A percentile compares a stretch with the other conserved stretches of the same genome.
These are phyloP conservation scores for Phthorimaea operculella DNA, from an alignment of 1,140 invertebrate species.

Conservation along the genomic window DNA sequence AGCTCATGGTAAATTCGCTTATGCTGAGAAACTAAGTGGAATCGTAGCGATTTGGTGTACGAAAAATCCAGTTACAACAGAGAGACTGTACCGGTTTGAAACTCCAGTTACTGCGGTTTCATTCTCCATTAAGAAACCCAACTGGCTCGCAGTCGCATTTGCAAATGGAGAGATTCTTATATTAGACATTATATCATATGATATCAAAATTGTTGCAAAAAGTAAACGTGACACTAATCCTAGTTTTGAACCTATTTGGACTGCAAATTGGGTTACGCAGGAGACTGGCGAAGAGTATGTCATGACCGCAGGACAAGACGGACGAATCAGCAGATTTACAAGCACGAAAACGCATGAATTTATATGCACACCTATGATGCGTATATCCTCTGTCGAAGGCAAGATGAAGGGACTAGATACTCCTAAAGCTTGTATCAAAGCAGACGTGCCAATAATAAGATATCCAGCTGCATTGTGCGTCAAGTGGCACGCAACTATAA, in stretches of 20 bases:
- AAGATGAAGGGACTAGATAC: conserved; percentile 70
- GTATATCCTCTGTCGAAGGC: conserved; percentile 71
- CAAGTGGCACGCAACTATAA: conserved; percentile 73
- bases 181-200: conserved; percentile 72
- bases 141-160: conserved; percentile 82
- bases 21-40: conserved; percentile 67
- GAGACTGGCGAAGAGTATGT: conserved; percentile 60
- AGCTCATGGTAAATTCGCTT: conserved; percentile 75
- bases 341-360: conserved; percentile 68
- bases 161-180: conserved; percentile 82
- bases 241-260: conserved; percentile 75
- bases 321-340: conserved; percentile 68
- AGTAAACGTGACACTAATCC: conserved; percentile 68
- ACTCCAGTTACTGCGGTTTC: conserved; percentile 78
- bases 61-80: conserved; percentile 88
- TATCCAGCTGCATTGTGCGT: conserved; percentile 72
- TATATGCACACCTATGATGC: conserved; percentile 70
- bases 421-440: conserved; percentile 53
- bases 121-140: conserved; percentile 76
- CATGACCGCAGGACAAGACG: conserved; percentile 70
- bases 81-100: conserved; percentile 75
- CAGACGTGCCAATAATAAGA: conserved; percentile 67
- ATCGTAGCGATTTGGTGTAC: conserved; percentile 84
- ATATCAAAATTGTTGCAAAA: conserved; percentile 64
- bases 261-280: conserved; percentile 68